These are phyloP conservation scores for Halisarca cf. caerulea DNA, from an alignment of 37 sponge, comb jelly and placozoan species.

Conservation along the genomic window DNA sequence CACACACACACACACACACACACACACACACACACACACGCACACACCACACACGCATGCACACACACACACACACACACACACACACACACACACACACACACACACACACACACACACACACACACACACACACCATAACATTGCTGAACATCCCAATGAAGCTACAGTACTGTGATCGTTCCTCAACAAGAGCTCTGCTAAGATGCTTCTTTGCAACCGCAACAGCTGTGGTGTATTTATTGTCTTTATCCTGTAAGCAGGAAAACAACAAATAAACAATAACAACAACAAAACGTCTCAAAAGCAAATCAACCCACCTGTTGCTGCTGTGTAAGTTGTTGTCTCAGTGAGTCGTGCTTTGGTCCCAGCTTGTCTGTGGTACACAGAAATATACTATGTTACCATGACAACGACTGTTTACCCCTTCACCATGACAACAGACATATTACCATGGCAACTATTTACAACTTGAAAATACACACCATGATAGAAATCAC, in stretches of 20 bases:
- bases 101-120: constrained; percentile 25
- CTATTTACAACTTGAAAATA: neutral
- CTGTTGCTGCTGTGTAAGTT: constrained; percentile 35
- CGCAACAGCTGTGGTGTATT: neutral
- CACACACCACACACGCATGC: no score
- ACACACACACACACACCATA: constrained; percentile 39
- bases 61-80: constrained; percentile 27
- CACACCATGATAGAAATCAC: neutral
- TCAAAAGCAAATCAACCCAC: constrained; percentile 30
- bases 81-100: constrained; percentile 35
- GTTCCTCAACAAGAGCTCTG: constrained; percentile 58
- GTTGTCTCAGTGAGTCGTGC: constrained; percentile 16
- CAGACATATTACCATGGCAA: neutral
- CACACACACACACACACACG: neutral
- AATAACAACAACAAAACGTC: no score
- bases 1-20: no score
- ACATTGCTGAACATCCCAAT: constrained; percentile 41
- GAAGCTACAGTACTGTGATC: constrained; percentile 62
- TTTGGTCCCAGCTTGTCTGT: constrained; percentile 45
- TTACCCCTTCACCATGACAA: no score
- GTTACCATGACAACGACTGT: no score
- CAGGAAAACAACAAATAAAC: no score
- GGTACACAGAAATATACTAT: no score
- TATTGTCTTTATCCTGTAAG: constrained; percentile 68
- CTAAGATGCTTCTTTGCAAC: constrained; percentile 40